Conservation (phyloP, 2,797 vertebrate species). For the Rhinophrynus dorsalis region DNA sequence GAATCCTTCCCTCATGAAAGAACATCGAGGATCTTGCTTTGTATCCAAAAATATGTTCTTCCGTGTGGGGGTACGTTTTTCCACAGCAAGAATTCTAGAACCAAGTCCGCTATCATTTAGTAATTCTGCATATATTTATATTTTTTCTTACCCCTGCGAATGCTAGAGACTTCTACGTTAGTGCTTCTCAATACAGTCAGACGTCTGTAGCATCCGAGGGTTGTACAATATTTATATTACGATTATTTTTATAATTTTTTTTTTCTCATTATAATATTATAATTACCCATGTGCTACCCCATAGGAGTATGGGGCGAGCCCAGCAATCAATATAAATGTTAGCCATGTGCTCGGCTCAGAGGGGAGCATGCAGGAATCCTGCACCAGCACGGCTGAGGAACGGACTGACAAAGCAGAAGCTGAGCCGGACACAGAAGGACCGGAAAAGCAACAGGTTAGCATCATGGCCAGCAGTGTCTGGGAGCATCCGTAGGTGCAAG, state of each 20-base stretch:
- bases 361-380: slow-evolving; percentile 40
- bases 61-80: slow-evolving; percentile 13
- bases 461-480: slow-evolving; percentile 38
- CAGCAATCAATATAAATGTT: slow-evolving; percentile 38
- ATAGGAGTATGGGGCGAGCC: slow-evolving; percentile 45
- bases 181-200: too few species aligned
- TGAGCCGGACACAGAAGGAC: slow-evolving; percentile 41
- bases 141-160: not conserved
- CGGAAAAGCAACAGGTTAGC: slow-evolving; percentile 46
- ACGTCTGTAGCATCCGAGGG: too few species aligned
- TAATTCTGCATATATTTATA: slow-evolving; percentile 6
- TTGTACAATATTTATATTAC: not conserved
- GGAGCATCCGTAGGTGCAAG: slow-evolving; percentile 42
- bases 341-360: slow-evolving; percentile 40
- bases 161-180: too few species aligned
- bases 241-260: not conserved
- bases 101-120: not conserved
- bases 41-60: not conserved
- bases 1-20: slow-evolving; percentile 25
- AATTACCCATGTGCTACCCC: slow-evolving; percentile 35
- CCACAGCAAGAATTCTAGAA: not conserved
- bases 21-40: not conserved
- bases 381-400: slow-evolving; percentile 43
- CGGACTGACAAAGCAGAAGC: slow-evolving; percentile 40
- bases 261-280: slow-evolving; percentile 16